Evolutionary conservation across 2,113 vertebrate genomes (phyloP).

Genomic region (Cephalopterus ornatus): DNA sequence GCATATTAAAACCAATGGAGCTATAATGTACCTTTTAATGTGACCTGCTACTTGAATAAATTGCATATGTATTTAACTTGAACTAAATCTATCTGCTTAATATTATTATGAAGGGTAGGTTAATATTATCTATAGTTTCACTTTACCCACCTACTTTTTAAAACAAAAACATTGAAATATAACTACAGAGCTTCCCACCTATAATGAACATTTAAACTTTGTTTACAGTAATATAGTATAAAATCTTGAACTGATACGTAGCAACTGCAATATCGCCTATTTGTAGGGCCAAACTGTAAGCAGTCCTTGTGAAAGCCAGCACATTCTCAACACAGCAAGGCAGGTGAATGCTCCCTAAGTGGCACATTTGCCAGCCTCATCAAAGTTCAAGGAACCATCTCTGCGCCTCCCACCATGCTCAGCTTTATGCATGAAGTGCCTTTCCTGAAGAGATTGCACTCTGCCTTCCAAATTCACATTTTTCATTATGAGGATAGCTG

Average conservation of each 20-base stretch:
- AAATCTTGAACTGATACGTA: background rate
- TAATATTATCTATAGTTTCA: constrained; percentile 69
- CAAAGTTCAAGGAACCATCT: background rate
- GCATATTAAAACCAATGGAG: constrained; percentile 78
- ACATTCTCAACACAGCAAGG: background rate
- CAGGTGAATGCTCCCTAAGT: background rate
- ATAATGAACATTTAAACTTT: background rate
- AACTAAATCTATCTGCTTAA: constrained; percentile 74
- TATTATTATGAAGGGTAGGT: constrained; percentile 66
- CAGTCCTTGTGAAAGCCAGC: background rate
- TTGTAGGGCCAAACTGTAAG: background rate
- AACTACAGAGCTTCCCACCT: background rate
- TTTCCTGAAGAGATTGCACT: background rate
- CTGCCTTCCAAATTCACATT: background rate
- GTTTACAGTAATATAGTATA: background rate
- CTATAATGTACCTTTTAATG: constrained; percentile 77
- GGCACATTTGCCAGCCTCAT: background rate
- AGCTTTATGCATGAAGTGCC: background rate
- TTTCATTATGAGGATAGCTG: background rate
- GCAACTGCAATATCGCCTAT: background rate
- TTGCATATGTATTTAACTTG: constrained; percentile 76
- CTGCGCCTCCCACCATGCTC: background rate
- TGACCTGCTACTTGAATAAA: constrained; percentile 77
- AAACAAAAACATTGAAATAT: background rate
- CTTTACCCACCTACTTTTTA: constrained; percentile 49